Percentiles rank a stretch among this genome's conserved stretches.
Conservation (phyloP, 2,888 invertebrate genomes). For the Micropterix aruncella region DNA sequence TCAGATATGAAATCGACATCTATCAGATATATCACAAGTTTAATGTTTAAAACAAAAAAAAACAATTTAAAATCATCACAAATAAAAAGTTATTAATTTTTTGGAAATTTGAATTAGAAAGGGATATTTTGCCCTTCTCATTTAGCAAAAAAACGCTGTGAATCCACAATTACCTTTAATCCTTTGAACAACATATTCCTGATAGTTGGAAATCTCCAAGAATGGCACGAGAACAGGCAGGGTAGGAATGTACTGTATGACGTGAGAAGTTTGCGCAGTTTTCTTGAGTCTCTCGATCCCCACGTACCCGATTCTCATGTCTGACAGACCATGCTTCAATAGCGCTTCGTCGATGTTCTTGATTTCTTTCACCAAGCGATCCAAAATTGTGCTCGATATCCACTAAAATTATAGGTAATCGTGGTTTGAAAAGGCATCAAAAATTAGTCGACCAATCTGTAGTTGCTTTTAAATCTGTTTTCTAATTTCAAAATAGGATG, state of each 20-base stretch:
- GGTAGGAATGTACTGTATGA: conserved; percentile 33
- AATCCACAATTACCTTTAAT: conserved; percentile 54
- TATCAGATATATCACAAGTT: too few relatives aligned
- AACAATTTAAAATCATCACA: not conserved
- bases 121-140: too few relatives aligned
- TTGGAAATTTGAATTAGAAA: too few relatives aligned
- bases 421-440: too few relatives aligned
- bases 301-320: conserved; percentile 52
- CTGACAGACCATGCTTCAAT: conserved; percentile 50
- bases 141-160: too few relatives aligned
- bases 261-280: conserved; percentile 43
- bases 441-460: too few relatives aligned
- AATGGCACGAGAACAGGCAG: conserved; percentile 58
- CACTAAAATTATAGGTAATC: conserved; percentile 40
- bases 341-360: conserved; percentile 54
- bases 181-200: conserved; percentile 72
- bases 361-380: conserved; percentile 61
- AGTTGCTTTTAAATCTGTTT: too few relatives aligned
- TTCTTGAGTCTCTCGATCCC: conserved; percentile 63
- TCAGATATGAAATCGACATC: too few relatives aligned
- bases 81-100: too few relatives aligned
- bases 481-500: too few relatives aligned
- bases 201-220: conserved; percentile 68
- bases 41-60: not conserved
- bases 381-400: conserved; percentile 73